Conservation (phyloP, 2,888 invertebrate genomes). For the Gymnocheta viridis region DNA sequence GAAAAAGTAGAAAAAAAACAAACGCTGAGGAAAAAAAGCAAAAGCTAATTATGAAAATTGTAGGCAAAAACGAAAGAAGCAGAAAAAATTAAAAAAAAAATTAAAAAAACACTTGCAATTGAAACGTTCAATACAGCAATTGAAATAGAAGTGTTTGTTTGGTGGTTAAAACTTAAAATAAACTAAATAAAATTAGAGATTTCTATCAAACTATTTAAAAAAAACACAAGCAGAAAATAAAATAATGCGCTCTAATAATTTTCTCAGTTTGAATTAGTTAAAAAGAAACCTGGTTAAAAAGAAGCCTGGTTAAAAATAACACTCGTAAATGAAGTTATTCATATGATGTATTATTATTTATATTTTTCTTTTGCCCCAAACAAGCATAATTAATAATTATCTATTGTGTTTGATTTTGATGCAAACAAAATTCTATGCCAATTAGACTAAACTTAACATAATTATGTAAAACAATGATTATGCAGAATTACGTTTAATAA, state of each 20-base stretch:
- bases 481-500: slow-evolving; percentile 6
- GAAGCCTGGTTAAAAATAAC: neutral
- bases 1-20: neutral
- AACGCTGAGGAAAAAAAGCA: slow-evolving; percentile 15
- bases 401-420: slow-evolving; percentile 2
- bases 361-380: neutral
- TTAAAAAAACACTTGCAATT: slow-evolving; percentile 17
- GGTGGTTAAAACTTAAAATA: slow-evolving; percentile 8
- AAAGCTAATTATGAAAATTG: slow-evolving; percentile 65
- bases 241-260: slow-evolving; percentile 61
- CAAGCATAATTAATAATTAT: slow-evolving; percentile 45
- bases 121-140: slow-evolving; percentile 31
- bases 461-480: slow-evolving; percentile 38
- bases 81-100: slow-evolving; percentile 20
- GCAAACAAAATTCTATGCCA: slow-evolving; percentile 30
- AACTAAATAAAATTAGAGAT: slow-evolving; percentile 17
- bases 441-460: slow-evolving; percentile 21
- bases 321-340: slow-evolving; percentile 33
- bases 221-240: slow-evolving; percentile 4
- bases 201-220: slow-evolving; percentile 45
- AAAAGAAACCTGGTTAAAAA: slow-evolving; percentile 3
- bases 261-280: neutral
- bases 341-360: slow-evolving; percentile 7
- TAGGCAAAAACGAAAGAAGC: slow-evolving; percentile 45
- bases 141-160: slow-evolving; percentile 38